Base-by-base conservation (phyloP, 2,797 vertebrate species). In the Sparus aurata region DNA sequence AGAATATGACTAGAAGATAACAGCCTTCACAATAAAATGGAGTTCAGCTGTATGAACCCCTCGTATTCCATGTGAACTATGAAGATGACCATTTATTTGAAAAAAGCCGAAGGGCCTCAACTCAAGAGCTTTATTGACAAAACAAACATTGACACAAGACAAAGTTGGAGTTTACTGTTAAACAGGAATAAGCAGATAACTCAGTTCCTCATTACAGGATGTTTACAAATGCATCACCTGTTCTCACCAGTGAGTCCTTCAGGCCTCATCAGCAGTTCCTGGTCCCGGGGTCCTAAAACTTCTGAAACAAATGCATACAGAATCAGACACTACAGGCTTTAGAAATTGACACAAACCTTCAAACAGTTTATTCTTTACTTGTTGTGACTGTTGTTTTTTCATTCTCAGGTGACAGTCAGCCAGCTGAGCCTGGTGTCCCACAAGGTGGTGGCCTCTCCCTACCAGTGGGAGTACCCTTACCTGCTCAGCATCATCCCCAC, bases 391-490 rank as follows among this genome's bases (percentile, higher is more conserved):
- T 38, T 34, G 12, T 47, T 3, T 64, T 5, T 25, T 22, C 12
- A 58, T 25, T 93, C 92, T 23, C 96, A 99, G 96, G 97, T 98
- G 92, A 92, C 86, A 0, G 96, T 97, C 74, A 97, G 96, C 65
- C 97, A 99, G 75, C 84, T 99, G 73, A 96, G 94, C 85, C 91
- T 99, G 68, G 94, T 99, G 78, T 95, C 97, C 0, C 96, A 97
- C 73, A 97, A 97, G 69, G 91, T 96, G 17, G 96, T 99, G 75
- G 97, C 98, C 55, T 95, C 97, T 79, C 98, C 98, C 0, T 99
- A 99, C 91, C 97, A 98, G 87, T 99, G 98, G 98, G 96, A 99
- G 87, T 99, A 99, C 87, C 96, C 96, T 0, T 99, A 99, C 90
- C 93, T 99, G 22, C 94, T 99, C 50, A 99, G 98, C 90, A 91